Base-by-base conservation (phyloP, 2,888 invertebrate species). In the Palloptera scutellata region DNA sequence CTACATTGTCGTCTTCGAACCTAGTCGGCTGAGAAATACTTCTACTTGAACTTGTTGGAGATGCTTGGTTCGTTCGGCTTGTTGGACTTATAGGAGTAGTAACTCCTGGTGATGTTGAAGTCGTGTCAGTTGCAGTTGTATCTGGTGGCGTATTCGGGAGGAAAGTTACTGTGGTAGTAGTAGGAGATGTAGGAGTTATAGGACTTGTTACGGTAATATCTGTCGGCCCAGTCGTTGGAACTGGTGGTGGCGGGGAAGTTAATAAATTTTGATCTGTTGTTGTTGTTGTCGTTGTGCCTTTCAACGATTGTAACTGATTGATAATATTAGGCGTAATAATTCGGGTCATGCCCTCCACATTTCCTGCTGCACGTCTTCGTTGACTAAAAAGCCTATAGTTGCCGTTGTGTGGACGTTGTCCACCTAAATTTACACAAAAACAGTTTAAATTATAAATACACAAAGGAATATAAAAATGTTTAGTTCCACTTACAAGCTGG, bases 211-310 rank as follows among this genome's bases (percentile, higher is more conserved):
- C 10, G 55, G 61, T 42, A 30, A 53, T 45, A 8, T 60, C 11
- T 51, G 62, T n/a, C n/a, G 64, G 1, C 53, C 66, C 11, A 42
- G 61, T 12, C 17, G 45, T 6, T 45, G 43, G 0, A 10, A 57
- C 5, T 54, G 64, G 51, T 6, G 41, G 57, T 8, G 15, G n/a
- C 13, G n/a, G 4, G 13, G n/a, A 15, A 10, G 17, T 20, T 15
- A 6, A 41, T 12, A 1, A 54, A 1, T 12, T 54, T 17, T 41
- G 62, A 12, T 8, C 12, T 20, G 58, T 30, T 11, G 53, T 57
- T 40, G 64, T 45, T 13, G 66, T 59, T 20, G 66, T 66, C 20
- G 63, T 62, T 19, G 58, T 19, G 41, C 17, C 42, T 51, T 61
- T 60, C 1, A 57, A 15, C 15, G 43, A 48, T 11, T n/a, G 3